These are phyloP conservation scores for Hirtodrosophila histrioides DNA, from an alignment of 2,888 invertebrate genomes.

Conservation along the genomic window DNA sequence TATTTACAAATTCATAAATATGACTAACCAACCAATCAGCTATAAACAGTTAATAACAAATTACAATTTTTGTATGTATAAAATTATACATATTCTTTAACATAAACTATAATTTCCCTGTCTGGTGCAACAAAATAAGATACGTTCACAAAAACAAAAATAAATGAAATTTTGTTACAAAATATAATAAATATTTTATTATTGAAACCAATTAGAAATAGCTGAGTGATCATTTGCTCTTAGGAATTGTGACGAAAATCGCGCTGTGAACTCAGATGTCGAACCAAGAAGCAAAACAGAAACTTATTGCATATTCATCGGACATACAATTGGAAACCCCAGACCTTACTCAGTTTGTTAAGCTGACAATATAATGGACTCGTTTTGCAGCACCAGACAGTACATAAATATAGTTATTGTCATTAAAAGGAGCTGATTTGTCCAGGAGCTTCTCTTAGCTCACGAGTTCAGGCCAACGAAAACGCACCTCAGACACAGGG, in stretches of 20 bases:
- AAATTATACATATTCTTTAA: slow-evolving; percentile 11
- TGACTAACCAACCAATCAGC: too few relatives aligned
- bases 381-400: slow-evolving; percentile 37
- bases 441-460: background rate
- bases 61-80: slow-evolving; percentile 5
- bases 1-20: too few relatives aligned
- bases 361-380: background rate
- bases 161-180: background rate
- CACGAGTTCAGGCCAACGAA: slow-evolving; percentile 19
- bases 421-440: slow-evolving; percentile 1
- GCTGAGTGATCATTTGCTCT: too few relatives aligned
- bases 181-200: background rate
- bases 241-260: too few relatives aligned
- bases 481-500: slow-evolving; percentile 58
- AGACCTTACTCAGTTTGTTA: too few relatives aligned
- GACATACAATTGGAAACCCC: background rate
- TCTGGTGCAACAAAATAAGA: slow-evolving; percentile 23
- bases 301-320: background rate
- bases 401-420: slow-evolving; percentile 4
- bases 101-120: slow-evolving; percentile 15
- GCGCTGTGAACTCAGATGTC: too few relatives aligned
- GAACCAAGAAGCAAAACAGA: background rate
- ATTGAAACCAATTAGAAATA: too few relatives aligned
- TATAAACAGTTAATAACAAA: too few relatives aligned
- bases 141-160: background rate